A percentile compares a stretch with the other conserved stretches of the same genome.
Evolutionary conservation across 2,888 invertebrate species (phyloP).

Genomic region (Listrodromus nycthemerus): DNA sequence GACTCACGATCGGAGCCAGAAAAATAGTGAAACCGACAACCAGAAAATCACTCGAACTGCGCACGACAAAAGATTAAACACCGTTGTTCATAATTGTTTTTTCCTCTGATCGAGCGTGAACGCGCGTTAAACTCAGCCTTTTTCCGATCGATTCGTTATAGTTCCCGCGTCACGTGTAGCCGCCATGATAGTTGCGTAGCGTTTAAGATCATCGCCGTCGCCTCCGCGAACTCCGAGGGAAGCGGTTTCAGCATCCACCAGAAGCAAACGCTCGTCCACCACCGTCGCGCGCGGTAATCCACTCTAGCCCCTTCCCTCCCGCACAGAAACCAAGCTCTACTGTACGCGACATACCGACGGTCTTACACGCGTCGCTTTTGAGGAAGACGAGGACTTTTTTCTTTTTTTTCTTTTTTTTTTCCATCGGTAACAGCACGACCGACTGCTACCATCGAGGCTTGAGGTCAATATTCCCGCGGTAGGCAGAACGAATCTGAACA

Average conservation of each 20-base stretch:
- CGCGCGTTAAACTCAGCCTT: neutral
- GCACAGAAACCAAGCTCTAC: neutral
- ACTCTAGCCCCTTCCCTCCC: conserved; percentile 41
- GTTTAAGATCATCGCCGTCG: conserved; percentile 70
- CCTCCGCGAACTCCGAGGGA: conserved; percentile 31
- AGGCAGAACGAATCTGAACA: conserved; percentile 45
- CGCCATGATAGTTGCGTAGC: conserved; percentile 74
- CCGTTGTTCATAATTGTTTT: too few species aligned
- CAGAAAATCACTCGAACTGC: too few species aligned
- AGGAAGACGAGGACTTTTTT: conserved; percentile 60
- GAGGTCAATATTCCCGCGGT: conserved; percentile 51
- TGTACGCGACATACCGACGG: conserved; percentile 1
- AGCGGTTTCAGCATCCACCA: conserved; percentile 22
- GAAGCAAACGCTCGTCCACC: conserved; percentile 40
- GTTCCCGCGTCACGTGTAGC: conserved; percentile 67
- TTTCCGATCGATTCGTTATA: neutral
- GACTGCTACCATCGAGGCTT: conserved; percentile 39
- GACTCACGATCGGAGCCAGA: too few species aligned
- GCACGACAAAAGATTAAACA: too few species aligned
- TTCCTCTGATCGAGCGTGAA: too few species aligned
- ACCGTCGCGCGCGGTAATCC: conserved; percentile 41
- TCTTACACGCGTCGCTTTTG: conserved; percentile 43
- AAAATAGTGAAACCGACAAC: too few species aligned
- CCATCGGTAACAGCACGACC: neutral
- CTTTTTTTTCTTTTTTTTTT: conserved; percentile 43